Evolutionary conservation across 2,888 invertebrate species (phyloP), one percentile per base, ranked within the genome.

Genomic region (Clistopyga incitator): DNA sequence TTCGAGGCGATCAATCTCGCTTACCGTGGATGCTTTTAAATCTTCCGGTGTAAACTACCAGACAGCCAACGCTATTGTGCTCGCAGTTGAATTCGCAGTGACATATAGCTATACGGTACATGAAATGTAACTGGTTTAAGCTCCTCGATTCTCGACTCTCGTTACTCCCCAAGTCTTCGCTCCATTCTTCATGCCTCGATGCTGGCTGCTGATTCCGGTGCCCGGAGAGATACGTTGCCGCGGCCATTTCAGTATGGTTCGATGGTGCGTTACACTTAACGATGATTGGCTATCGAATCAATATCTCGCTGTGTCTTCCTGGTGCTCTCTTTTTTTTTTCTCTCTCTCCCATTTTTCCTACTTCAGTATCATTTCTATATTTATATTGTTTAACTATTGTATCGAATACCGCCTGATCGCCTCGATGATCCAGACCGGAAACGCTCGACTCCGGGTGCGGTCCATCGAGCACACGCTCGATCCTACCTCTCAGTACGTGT

Each of bases 401-500:
- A 42, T 74, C 45, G 59, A 80, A 74, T 47, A 61, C 34, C 68
- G 29, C 34, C 68, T 20, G 50, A 13, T 47, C 59, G 68, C 38
- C 50, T 68, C 25, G 61, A 78, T 72, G 76, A 82, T 82, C 78
- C 74, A 78, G 78, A 80, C 75, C 80, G 78, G 81, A 84, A 80
- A 81, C n/a, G 76, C 75, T 78, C 29, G 45, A 81, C 23, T 47
- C 67, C 42, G 42, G 47, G 65, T 34, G 45, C 71, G 81, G 75
- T 81, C 75, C 75, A 81, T 59, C 54, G 78, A 20, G n/a, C 64
- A 42, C 68, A 25, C 45, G 45, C 38, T 52, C 47, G 54, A 70
- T 74, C 74, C 67, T 52, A n/a, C 25, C 47, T n/a, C 18, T 65
- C 45, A 15, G 25, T 70, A 34, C 47, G 10, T 29, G 61, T 70